Conservation (phyloP, 2,888 invertebrate species). For the Acleris cristana region DNA sequence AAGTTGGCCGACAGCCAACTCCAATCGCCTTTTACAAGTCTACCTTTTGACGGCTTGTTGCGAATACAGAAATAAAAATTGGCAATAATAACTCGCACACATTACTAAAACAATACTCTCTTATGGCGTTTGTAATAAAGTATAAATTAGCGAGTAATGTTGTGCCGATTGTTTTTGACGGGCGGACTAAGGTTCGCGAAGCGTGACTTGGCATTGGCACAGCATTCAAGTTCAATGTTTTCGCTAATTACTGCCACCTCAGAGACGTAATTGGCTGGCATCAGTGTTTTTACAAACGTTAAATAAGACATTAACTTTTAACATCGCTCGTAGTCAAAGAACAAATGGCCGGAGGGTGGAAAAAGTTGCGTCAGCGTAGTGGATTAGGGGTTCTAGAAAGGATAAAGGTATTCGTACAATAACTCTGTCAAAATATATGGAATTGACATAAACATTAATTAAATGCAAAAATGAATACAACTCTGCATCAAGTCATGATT, state of each 20-base stretch:
- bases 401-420: no score
- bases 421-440: no score
- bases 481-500: no score
- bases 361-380: no score
- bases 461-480: no score
- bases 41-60: conserved; percentile 43
- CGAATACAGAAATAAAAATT: conserved; percentile 41
- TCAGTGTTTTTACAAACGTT: background rate
- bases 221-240: conserved; percentile 75
- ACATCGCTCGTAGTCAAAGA: no score
- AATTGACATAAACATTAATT: no score
- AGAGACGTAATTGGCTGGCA: conserved; percentile 54
- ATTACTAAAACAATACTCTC: conserved; percentile 4
- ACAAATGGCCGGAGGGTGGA: no score
- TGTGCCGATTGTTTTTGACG: conserved; percentile 11
- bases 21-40: conserved; percentile 47
- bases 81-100: conserved; percentile 20
- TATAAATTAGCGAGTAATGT: background rate
- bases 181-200: conserved; percentile 23
- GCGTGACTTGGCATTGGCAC: conserved; percentile 53
- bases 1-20: conserved; percentile 56
- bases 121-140: conserved; percentile 3
- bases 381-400: no score
- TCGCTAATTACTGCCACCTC: conserved; percentile 61
- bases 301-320: no score